Conservation (phyloP, 2,797 vertebrate species). For the Diceros bicornis region DNA sequence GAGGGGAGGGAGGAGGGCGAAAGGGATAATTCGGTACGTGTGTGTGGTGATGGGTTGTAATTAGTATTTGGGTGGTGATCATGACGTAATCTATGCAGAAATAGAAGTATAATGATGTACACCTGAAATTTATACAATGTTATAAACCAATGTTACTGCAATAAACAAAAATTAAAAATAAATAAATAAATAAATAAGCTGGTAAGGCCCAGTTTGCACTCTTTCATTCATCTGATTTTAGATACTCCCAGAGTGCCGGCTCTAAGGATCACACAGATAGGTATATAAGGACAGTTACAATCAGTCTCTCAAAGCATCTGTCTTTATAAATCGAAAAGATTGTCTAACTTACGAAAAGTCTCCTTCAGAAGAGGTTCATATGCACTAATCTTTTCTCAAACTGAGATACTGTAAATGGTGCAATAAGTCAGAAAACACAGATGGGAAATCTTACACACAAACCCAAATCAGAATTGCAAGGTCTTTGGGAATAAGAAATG, state of each 20-base stretch:
- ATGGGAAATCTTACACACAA: neutral
- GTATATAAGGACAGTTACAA: neutral
- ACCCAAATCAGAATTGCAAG: slow-evolving; percentile 2
- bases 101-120: no score
- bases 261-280: slow-evolving; percentile 18
- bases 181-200: neutral
- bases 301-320: neutral
- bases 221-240: slow-evolving; percentile 23
- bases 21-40: no score
- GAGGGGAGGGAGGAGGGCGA: no score
- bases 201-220: neutral
- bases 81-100: no score
- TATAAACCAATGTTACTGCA: no score
- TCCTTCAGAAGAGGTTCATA: slow-evolving; percentile 35
- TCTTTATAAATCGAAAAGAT: slow-evolving; percentile 41
- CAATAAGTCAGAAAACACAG: neutral
- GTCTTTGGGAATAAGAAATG: slow-evolving; percentile 16
- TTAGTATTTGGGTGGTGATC: no score
- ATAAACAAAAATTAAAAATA: no score
- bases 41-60: no score
- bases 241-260: neutral
- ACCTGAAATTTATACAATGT: no score
- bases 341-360: neutral
- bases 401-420: neutral
- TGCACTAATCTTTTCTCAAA: slow-evolving; percentile 30